These are phyloP conservation scores for Rana temporaria DNA, from an alignment of 2,113 vertebrate genomes.

Conservation along the genomic window DNA sequence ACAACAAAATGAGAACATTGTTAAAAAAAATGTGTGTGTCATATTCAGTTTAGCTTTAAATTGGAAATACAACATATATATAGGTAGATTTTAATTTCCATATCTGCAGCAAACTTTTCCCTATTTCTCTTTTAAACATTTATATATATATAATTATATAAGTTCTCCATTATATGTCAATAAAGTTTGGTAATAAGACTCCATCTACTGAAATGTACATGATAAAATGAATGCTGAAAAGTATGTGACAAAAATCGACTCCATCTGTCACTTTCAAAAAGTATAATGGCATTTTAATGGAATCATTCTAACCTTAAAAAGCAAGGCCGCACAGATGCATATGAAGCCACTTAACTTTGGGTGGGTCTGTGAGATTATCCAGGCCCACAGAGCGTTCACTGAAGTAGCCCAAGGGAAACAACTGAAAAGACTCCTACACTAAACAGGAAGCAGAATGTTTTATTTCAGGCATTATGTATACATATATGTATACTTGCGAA, in stretches of 20 bases:
- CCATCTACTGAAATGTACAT: neutral
- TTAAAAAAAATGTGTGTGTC: too few species aligned
- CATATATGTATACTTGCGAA: constrained; percentile 16
- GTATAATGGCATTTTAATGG: constrained; percentile 31
- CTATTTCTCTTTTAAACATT: too few species aligned
- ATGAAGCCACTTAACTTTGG: constrained; percentile 18
- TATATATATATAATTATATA: too few species aligned
- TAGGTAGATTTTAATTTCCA: too few species aligned
- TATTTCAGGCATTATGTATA: neutral
- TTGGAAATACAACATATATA: too few species aligned
- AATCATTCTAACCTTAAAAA: constrained; percentile 31
- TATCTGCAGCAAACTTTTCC: too few species aligned
- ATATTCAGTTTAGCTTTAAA: too few species aligned
- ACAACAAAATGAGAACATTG: too few species aligned
- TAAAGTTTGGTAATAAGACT: too few species aligned
- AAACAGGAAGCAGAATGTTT: constrained; percentile 20
- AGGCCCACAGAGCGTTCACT: neutral
- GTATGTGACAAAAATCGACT: neutral
- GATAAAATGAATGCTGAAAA: neutral
- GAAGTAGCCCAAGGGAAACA: constrained; percentile 29
- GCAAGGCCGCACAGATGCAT: constrained; percentile 4
- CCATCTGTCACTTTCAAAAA: constrained; percentile 1
- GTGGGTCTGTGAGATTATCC: constrained; percentile 31
- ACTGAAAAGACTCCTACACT: constrained; percentile 24
- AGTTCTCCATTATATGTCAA: too few species aligned